A percentile compares a stretch with the other conserved stretches of the same genome.
phyloP scores from a whole-genome alignment of 1,140 invertebrate genomes.

The Babylonia areolata region DNA sequence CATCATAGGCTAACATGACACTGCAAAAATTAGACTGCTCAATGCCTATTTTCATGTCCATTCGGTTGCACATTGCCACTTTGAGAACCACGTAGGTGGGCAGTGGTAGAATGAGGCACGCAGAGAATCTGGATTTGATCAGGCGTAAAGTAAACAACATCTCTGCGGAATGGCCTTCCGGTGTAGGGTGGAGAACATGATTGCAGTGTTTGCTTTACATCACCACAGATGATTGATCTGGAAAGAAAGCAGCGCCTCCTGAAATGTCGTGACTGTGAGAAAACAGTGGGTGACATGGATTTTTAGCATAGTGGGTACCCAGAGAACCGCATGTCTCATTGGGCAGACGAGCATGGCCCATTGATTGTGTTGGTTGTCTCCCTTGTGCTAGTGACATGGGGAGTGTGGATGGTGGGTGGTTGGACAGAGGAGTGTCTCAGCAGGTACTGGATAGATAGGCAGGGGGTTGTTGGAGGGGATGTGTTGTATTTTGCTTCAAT shows the following conservation, averaged over 20 bases:
- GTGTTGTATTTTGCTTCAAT: too few relatives aligned
- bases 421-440: not conserved
- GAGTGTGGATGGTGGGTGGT: not conserved
- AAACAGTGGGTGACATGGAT: not conserved
- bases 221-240: not conserved
- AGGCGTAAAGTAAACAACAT: not conserved
- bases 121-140: not conserved
- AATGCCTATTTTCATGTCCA: too few relatives aligned
- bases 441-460: too few relatives aligned
- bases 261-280: not conserved
- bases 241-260: not conserved
- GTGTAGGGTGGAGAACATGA: not conserved
- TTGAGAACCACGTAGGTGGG: not conserved
- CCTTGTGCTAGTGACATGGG: not conserved
- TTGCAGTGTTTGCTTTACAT: not conserved
- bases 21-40: too few relatives aligned
- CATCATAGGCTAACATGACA: too few relatives aligned
- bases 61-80: too few relatives aligned
- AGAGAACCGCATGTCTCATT: not conserved
- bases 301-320: not conserved
- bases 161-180: not conserved
- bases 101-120: not conserved
- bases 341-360: not conserved
- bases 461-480: too few relatives aligned
- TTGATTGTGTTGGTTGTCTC: not conserved